Base-by-base conservation (phyloP, 2,888 invertebrate species). In the Drosophila helvetica region DNA sequence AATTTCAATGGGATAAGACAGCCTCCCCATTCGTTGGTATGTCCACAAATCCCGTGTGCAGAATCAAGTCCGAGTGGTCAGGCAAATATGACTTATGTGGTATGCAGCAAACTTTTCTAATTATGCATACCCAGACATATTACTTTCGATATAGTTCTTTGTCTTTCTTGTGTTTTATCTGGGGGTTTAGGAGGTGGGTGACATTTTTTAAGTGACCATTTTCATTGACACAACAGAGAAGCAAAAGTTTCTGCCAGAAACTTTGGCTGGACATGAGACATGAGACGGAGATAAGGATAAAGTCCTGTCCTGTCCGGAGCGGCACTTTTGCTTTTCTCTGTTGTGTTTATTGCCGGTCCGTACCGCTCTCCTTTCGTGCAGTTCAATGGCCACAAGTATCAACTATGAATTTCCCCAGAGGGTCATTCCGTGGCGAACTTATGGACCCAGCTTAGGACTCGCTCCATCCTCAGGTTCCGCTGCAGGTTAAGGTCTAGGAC, bases 81-180 rank as follows among this genome's bases (percentile, higher is more conserved):
- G 64, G 71, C 55, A 55, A 60, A 69, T 74, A 82, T 88, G 88
- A 83, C 80, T 87, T 85, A 65, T 70, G 70, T 71, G 68, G 47
- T 62, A 38, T 43, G 46, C 50, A 64, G 42, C 43, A 87, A 84
- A 85, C 69, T 85, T 85, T 86, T 83, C 76, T 88, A 85, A 85
- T 85, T 85, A 85, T 88, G 80, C 86, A 79, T 79, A 72, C 65
- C 66, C 79, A 75, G 85, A 85, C 87, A 75, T 79, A 81, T 73
- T 73, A 64, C 79, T 63, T 66, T 47, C 10, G 25, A 64, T 27
- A 42, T 46, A 61, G 58, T 62, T 74, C 63, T 75, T 75, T 75
- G 75, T 75, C 63, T 65, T 61, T 61, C 53, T 67, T 58, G 18
- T 43, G 46, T 63, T 27, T 27, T 52, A 17, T 18, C 12, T 5